Base-by-base conservation (phyloP, 2,113 vertebrate species). In the Atrichornis clamosus region DNA sequence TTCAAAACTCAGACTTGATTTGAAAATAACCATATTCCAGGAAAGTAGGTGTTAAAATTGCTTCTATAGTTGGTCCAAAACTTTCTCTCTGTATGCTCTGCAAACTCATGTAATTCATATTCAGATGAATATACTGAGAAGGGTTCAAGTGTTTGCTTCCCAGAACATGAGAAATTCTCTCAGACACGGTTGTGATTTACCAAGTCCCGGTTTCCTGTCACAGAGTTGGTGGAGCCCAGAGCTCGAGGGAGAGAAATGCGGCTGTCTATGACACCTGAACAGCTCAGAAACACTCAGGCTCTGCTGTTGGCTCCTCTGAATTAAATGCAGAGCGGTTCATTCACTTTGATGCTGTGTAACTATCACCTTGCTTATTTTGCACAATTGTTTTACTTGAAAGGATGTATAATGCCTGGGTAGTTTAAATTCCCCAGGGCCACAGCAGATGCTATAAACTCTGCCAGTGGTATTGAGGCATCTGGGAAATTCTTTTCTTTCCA, bases 1-100 rank as follows among this genome's bases (percentile, higher is more conserved):
- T 94, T 94, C 49, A 67, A 75, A 91, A 91, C 21, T 70, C 62
- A 63, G 26, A 58, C 39, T 84, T 96, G 58, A 90, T 94, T 95
- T 84, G 69, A 95, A 97, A 95, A 92, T 85, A 84, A 92, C 32
- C 44, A 65, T 89, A 59, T 70, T 95, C 35, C 70, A 90, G 73
- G 46, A 53, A 87, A 83, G 37, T 14, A 64, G 67, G 26, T 90
- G 79, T 83, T 87, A 77, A 75, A 95, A 82, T 86, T 91, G 26
- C 55, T 47, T 78, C 49, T 72, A 1, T 7, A 27, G 41, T 88
- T 0, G 0, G 28, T 67, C 32, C 47, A 53, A 83, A 91, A 50
- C 49, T 74, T 83, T 41, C 47, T 69, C 46, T 80, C 68, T 56
- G 18, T 47, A 37, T 65, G 37, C 23, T 84, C 32, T 65, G 39